Conservation (phyloP, 2,113 vertebrate species). For the Saimiri boliviensis region DNA sequence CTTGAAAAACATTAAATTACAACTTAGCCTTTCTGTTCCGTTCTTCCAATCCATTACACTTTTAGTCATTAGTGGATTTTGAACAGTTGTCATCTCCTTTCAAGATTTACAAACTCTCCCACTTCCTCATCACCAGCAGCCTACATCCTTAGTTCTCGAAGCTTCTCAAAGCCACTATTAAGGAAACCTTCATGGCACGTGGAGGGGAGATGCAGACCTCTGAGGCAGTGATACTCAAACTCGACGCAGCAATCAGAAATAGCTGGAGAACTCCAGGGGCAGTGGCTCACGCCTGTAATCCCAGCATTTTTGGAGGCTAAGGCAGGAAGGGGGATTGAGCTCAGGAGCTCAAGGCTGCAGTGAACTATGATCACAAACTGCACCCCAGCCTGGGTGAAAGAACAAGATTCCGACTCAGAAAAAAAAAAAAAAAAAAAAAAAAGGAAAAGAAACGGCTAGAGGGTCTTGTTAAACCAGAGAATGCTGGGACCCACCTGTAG, state of each 20-base stretch:
- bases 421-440: too few relatives aligned
- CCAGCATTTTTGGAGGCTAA: too few relatives aligned
- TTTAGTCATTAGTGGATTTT: not conserved
- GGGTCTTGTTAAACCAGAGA: not conserved
- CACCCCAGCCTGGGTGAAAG: too few relatives aligned
- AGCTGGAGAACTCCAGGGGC: not conserved
- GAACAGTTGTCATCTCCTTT: not conserved
- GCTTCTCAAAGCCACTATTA: not conserved
- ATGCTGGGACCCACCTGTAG: too few relatives aligned
- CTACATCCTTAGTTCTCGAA: not conserved
- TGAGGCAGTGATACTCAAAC: not conserved
- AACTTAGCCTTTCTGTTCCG: not conserved
- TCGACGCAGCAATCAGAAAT: not conserved
- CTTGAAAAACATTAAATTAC: not conserved
- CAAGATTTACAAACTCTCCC: not conserved
- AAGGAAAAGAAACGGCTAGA: not conserved
- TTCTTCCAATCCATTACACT: not conserved
- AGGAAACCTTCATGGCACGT: accelerated
- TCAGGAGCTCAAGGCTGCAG: too few relatives aligned
- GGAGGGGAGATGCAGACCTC: not conserved
- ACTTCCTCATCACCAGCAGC: not conserved
- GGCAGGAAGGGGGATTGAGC: too few relatives aligned
- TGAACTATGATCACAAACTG: too few relatives aligned
- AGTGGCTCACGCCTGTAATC: too few relatives aligned
- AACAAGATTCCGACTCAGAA: too few relatives aligned